Base-by-base conservation (phyloP, 2,797 vertebrate species). In the Halcyon smyrnensis region DNA sequence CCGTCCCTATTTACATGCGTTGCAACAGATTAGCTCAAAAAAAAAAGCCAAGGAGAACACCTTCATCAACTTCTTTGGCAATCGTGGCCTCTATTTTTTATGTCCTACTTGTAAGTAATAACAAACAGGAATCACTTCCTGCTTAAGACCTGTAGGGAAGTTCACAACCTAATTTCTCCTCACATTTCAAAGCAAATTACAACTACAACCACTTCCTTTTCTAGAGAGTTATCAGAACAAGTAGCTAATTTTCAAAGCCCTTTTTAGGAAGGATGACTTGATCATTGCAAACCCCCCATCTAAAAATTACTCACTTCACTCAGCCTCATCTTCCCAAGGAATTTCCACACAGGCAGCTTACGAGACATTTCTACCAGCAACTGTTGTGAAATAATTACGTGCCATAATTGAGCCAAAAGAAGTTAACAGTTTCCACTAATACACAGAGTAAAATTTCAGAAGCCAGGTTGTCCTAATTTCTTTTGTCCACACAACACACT, bases 81-180 rank as follows among this genome's bases (percentile, higher is more conserved):
- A 8, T 6, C 17, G 19, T 9, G 34, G 9, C 27, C 54, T 64
- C 71, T n/a, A 1, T 63, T 94, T 90, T 79, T 96, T 87, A 79
- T 91, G 95, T 97, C 90, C 92, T 95, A 64, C 56, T 75, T 32
- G 25, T 68, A 64, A 95, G 73, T 81, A 84, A 56, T 11, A 70
- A 63, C 11, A 3, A 77, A 43, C n/a, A 69, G 77, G 85, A 88
- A 88, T 92, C 80, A 69, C 91, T 97, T 97, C 96, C 95, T 94
- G 78, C 87, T 85, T 34, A 41, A 90, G 89, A 64, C 78, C 81
- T 32, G 45, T 48, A 34, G 84, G 90, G 90, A 96, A 84, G 84
- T 67, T 85, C 75, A 71, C 32, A 12, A 90, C 81, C 36, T 53
- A 50, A 89, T 94, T 87, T 88, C 81, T 96, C 78, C 39, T 78